Evolutionary conservation across 2,113 vertebrate species (phyloP).

Genomic region (Leucosticte australis): DNA sequence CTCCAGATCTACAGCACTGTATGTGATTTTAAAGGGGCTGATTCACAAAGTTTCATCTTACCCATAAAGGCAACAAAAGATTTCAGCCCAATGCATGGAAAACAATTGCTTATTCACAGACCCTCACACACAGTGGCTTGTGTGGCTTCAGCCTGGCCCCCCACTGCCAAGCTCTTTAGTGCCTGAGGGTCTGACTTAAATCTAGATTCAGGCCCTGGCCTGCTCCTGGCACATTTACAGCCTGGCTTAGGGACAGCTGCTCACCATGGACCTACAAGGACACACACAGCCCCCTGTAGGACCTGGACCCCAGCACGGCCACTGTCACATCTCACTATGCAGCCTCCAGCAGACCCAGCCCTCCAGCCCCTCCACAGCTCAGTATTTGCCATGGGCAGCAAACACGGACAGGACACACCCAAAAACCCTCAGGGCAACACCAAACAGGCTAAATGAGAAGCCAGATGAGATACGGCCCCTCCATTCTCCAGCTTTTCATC

Average conservation of each 20-base stretch:
- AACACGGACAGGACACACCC: neutral
- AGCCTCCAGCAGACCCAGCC: neutral
- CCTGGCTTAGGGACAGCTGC: neutral
- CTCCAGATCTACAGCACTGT: neutral
- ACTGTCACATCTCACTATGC: neutral
- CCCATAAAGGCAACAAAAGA: neutral
- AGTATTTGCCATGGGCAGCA: neutral
- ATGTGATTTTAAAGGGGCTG: neutral
- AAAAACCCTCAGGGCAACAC: neutral
- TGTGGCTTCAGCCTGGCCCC: neutral
- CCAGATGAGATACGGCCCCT: neutral
- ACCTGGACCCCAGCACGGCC: neutral
- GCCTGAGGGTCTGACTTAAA: neutral
- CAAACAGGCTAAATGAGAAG: neutral
- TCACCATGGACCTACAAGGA: accelerated
- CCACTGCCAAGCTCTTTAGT: neutral
- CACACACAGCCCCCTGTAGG: neutral
- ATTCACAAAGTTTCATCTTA: neutral
- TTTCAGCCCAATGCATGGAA: neutral
- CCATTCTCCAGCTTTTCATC: neutral
- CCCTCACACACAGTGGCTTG: neutral
- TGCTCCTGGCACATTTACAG: neutral
- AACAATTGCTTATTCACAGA: neutral
- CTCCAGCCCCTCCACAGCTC: neutral
- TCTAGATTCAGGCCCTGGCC: neutral